A percentile compares a stretch with the other conserved stretches of the same genome.
Conservation (phyloP, 1,140 invertebrate genomes). For the Hypothenemus hampei region DNA sequence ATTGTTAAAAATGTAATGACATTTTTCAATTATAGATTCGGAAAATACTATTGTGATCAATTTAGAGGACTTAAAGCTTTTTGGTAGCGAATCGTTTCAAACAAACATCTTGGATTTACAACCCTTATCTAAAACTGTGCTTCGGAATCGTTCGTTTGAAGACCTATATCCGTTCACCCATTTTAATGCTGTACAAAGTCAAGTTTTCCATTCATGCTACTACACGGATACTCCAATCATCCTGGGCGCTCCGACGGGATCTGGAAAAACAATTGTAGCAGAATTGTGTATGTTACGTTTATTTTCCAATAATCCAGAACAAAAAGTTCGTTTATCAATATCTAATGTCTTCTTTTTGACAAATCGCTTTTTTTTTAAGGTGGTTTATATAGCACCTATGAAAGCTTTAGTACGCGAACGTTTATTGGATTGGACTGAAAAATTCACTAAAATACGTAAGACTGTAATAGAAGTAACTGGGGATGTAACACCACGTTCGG, state of each 20-base stretch:
- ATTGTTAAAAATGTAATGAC: not conserved
- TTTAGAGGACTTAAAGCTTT: slow-evolving; percentile 87
- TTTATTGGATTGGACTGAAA: slow-evolving; percentile 93
- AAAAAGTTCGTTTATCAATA: slow-evolving; percentile 68
- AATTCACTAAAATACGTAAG: slow-evolving; percentile 69
- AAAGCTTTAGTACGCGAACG: slow-evolving; percentile 96
- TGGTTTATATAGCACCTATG: slow-evolving; percentile 97
- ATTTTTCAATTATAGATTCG: slow-evolving; percentile 36
- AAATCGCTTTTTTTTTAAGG: slow-evolving; percentile 47
- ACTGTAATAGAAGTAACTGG: slow-evolving; percentile 95
- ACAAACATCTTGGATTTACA: slow-evolving; percentile 90
- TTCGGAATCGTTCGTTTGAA: slow-evolving; percentile 75
- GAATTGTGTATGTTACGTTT: slow-evolving; percentile 96
- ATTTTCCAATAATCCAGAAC: slow-evolving; percentile 75
- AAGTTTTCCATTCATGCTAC: slow-evolving; percentile 95
- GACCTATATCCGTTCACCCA: slow-evolving; percentile 86
- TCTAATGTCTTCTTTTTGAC: too few relatives aligned
- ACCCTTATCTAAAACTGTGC: slow-evolving; percentile 73
- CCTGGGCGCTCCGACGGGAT: slow-evolving; percentile 96
- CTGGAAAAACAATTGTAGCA: slow-evolving; percentile 97
- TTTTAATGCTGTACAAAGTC: slow-evolving; percentile 99
- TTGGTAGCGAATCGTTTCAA: slow-evolving; percentile 88
- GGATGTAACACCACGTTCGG: slow-evolving; percentile 90
- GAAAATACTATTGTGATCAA: slow-evolving; percentile 58
- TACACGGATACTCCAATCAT: slow-evolving; percentile 93